These are phyloP conservation scores for Nipponia nippon DNA, from an alignment of 2,113 vertebrate genomes.

Conservation along the genomic window DNA sequence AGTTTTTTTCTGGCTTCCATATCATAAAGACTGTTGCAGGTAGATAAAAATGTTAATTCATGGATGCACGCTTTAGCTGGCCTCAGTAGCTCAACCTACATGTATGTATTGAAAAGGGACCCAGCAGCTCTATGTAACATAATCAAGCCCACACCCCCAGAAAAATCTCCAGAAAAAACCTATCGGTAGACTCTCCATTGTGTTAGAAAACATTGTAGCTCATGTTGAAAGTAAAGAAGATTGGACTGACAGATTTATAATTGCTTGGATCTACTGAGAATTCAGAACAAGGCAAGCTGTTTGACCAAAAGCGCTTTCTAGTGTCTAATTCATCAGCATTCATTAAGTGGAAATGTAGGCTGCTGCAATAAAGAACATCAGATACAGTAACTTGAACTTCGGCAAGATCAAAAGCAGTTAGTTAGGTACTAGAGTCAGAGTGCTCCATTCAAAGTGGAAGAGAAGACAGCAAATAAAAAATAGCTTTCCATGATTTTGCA, in stretches of 20 bases:
- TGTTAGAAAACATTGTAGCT: neutral
- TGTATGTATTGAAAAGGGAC: neutral
- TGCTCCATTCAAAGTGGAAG: neutral
- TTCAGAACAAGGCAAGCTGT: neutral
- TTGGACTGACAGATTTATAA: neutral
- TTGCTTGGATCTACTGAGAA: neutral
- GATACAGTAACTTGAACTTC: neutral
- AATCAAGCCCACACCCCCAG: neutral
- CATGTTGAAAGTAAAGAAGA: neutral
- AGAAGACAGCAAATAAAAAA: neutral
- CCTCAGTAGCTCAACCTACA: neutral
- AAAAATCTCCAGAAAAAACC: neutral
- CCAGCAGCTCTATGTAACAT: neutral
- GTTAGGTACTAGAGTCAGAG: neutral
- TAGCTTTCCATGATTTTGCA: neutral
- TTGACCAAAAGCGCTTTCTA: neutral
- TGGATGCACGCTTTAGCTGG: neutral
- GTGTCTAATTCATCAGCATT: neutral
- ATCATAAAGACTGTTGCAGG: neutral
- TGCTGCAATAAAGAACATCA: neutral
- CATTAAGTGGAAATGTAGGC: slow-evolving; percentile 1
- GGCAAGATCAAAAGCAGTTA: slow-evolving; percentile 14
- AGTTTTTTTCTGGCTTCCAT: neutral
- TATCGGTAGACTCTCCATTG: neutral
- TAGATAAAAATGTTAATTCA: neutral